A percentile compares a stretch with the other conserved stretches of the same genome.
Evolutionary conservation across 1,140 invertebrate species (phyloP).

Genomic region (Achroia grisella): DNA sequence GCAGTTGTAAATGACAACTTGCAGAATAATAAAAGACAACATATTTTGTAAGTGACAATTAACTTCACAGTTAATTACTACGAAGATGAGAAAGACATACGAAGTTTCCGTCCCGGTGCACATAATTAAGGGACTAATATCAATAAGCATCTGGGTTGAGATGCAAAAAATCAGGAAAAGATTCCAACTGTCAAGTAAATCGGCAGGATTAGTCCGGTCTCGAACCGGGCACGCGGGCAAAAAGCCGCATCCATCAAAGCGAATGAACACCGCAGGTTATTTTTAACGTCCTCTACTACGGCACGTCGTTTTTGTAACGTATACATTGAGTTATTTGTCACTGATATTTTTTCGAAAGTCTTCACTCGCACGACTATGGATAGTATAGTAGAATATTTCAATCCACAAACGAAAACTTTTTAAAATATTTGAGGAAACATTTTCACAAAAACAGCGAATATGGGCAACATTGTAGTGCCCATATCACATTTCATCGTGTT

Average conservation of each 20-base stretch:
- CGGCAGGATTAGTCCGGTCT: slow-evolving; percentile 40
- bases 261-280: neutral
- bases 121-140: slow-evolving; percentile 49
- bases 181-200: slow-evolving; percentile 64
- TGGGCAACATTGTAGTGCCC: no score
- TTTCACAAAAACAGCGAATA: no score
- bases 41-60: slow-evolving; percentile 5
- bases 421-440: no score
- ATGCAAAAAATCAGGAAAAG: slow-evolving; percentile 56
- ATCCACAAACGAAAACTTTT: no score
- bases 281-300: neutral
- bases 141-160: slow-evolving; percentile 52
- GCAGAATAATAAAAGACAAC: slow-evolving; percentile 7
- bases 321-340: no score
- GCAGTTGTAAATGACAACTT: no score
- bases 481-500: no score
- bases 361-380: no score
- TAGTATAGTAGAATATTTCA: no score
- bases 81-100: neutral
- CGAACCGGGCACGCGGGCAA: slow-evolving; percentile 44
- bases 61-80: slow-evolving; percentile 9
- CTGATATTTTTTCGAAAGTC: no score
- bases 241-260: slow-evolving; percentile 60
- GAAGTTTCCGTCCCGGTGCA: slow-evolving; percentile 45
- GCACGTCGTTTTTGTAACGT: no score